These are phyloP conservation scores for Sipha maydis DNA, from an alignment of 2,888 invertebrate genomes.

Conservation along the genomic window DNA sequence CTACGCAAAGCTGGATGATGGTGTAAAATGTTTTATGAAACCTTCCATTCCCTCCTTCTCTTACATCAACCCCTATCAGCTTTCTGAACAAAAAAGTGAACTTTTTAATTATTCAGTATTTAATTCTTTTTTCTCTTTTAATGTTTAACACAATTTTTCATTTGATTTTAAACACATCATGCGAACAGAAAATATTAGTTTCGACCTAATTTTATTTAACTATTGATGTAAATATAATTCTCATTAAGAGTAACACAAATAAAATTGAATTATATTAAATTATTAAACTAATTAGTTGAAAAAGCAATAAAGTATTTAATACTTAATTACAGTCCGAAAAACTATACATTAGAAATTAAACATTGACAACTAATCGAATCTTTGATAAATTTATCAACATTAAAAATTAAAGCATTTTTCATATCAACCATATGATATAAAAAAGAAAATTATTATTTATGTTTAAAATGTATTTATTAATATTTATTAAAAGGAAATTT, in stretches of 20 bases:
- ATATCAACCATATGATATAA: no score
- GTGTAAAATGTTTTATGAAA: slow-evolving; percentile 59
- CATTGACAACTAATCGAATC: no score
- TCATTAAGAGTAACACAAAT: not conserved
- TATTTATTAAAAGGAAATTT: no score
- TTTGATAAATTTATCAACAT: no score
- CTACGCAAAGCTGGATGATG: slow-evolving; percentile 51
- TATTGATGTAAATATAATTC: slow-evolving; percentile 12
- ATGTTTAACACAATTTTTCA: slow-evolving; percentile 45
- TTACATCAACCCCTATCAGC: slow-evolving; percentile 34
- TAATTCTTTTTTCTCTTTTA: slow-evolving; percentile 58
- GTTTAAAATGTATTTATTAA: no score
- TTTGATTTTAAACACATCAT: slow-evolving; percentile 33
- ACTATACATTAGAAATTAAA: no score
- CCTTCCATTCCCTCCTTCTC: slow-evolving; percentile 7
- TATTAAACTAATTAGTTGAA: no score
- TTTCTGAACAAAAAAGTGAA: slow-evolving; percentile 51
- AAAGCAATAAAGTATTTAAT: no score
- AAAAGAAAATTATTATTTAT: no score
- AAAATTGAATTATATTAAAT: not conserved
- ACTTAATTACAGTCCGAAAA: no score
- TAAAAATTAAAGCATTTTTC: no score
- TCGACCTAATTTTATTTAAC: slow-evolving; percentile 35
- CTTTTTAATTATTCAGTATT: slow-evolving; percentile 58
- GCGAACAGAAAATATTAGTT: slow-evolving; percentile 28